Percentiles rank a stretch among this genome's conserved stretches.
phyloP scores from a whole-genome alignment of 2,888 invertebrate genomes.

The Trachelus troglodyta region DNA sequence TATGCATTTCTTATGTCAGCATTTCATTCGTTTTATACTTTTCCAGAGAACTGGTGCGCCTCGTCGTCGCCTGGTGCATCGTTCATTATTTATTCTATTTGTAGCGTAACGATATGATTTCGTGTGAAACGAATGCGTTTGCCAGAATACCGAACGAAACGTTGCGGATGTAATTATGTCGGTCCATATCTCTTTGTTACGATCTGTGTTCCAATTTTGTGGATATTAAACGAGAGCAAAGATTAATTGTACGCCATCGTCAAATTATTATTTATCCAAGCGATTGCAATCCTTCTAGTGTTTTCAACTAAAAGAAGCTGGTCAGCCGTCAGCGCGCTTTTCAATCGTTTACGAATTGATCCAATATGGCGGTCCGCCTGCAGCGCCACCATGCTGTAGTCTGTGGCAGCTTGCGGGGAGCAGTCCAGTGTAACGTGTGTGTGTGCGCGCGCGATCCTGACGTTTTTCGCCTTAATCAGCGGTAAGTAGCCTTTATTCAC shows the following conservation, averaged over 20 bases:
- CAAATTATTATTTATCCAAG: background rate
- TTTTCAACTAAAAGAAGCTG: background rate
- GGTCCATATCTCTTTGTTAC: slow-evolving; percentile 19
- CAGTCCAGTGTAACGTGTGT: slow-evolving; percentile 49
- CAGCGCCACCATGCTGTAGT: slow-evolving; percentile 12
- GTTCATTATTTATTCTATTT: slow-evolving; percentile 26
- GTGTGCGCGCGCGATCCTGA: slow-evolving; percentile 56
- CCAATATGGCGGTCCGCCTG: slow-evolving; percentile 45
- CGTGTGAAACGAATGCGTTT: too few species aligned
- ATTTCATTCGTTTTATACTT: slow-evolving; percentile 36
- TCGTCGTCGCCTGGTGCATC: slow-evolving; percentile 5
- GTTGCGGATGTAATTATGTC: too few species aligned
- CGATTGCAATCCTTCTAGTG: background rate
- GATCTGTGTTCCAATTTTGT: slow-evolving; percentile 44
- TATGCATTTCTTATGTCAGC: too few species aligned
- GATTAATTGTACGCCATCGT: slow-evolving; percentile 21
- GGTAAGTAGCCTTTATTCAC: slow-evolving; percentile 62
- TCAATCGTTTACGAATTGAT: slow-evolving; percentile 33
- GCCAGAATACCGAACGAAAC: too few species aligned
- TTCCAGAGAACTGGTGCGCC: slow-evolving; percentile 24
- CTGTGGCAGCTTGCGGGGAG: slow-evolving; percentile 40
- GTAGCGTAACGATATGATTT: background rate
- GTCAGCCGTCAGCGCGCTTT: slow-evolving; percentile 11
- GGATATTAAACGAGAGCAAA: slow-evolving; percentile 34
- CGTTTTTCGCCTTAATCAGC: slow-evolving; percentile 61